These are phyloP conservation scores for Epizoanthus rinbou DNA, from an alignment of 92 coral and sea anemone genomes.

Conservation along the genomic window DNA sequence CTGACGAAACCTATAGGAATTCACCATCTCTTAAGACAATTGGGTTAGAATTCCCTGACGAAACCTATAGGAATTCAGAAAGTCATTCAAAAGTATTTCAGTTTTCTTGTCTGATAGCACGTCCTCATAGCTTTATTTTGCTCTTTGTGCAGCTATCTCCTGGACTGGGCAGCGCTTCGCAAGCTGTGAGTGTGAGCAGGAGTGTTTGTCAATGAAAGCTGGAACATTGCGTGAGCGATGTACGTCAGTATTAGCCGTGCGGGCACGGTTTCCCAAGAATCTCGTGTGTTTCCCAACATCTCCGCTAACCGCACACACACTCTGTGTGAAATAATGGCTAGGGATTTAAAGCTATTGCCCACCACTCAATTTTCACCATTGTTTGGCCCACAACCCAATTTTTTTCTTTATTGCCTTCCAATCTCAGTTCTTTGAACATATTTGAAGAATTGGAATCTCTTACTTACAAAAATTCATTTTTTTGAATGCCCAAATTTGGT, in stretches of 20 bases:
- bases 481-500: slow-evolving; percentile 9
- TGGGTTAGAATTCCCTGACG: not conserved
- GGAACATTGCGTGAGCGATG: not conserved
- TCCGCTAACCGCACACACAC: slow-evolving; percentile 2
- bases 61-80: not conserved
- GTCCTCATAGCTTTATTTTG: not conserved
- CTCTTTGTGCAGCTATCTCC: not conserved
- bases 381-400: slow-evolving; percentile 1
- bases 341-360: slow-evolving; percentile 18
- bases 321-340: slow-evolving; percentile 11
- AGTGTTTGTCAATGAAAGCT: not conserved
- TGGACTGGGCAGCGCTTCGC: not conserved
- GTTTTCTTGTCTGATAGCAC: not conserved
- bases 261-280: too few species aligned
- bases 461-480: not conserved
- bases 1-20: too few species aligned
- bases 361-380: too few species aligned
- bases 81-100: not conserved
- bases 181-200: not conserved
- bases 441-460: not conserved
- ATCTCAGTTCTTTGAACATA: slow-evolving; percentile 1
- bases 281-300: not conserved
- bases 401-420: slow-evolving; percentile 5
- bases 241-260: too few species aligned
- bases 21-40: not conserved